phyloP scores from a whole-genome alignment of 2,888 invertebrate genomes.

The Fabriciana adippe region DNA sequence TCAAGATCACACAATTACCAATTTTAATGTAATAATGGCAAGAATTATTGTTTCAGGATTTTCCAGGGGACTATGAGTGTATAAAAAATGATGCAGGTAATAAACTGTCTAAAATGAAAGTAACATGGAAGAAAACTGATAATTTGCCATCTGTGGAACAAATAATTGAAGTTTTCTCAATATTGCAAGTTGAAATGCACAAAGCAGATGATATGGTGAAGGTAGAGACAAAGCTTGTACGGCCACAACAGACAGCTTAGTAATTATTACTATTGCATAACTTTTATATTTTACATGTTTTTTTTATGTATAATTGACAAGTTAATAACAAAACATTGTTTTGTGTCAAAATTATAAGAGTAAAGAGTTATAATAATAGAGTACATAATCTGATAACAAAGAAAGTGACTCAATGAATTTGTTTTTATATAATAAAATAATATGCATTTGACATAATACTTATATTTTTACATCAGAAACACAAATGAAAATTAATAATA shows the following conservation, averaged over 20 bases:
- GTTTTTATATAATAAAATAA: too few relatives aligned
- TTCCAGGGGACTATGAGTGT: slow-evolving; percentile 68
- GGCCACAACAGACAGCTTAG: slow-evolving; percentile 46
- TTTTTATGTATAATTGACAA: slow-evolving; percentile 13
- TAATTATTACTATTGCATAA: slow-evolving; percentile 13
- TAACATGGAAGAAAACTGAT: slow-evolving; percentile 60
- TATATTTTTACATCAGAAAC: too few relatives aligned
- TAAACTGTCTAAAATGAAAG: slow-evolving; percentile 70
- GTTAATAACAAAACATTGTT: neutral
- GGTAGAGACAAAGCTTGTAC: slow-evolving; percentile 69
- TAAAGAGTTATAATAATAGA: too few relatives aligned
- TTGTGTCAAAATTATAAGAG: too few relatives aligned
- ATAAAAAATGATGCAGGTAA: slow-evolving; percentile 64
- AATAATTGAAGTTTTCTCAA: slow-evolving; percentile 70
- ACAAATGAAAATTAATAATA: neutral
- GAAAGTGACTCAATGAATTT: too few relatives aligned
- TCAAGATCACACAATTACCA: too few relatives aligned
- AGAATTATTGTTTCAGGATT: slow-evolving; percentile 58
- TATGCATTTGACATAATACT: too few relatives aligned
- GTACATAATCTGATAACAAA: too few relatives aligned
- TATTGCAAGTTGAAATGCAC: slow-evolving; percentile 64
- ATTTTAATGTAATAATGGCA: neutral
- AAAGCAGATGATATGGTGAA: slow-evolving; percentile 71
- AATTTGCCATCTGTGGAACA: slow-evolving; percentile 55
- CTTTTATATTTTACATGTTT: slow-evolving; percentile 6